Percentiles rank a stretch among this genome's conserved stretches.
Conservation (phyloP, 2,113 vertebrate genomes). For the Delphinapterus leucas region DNA sequence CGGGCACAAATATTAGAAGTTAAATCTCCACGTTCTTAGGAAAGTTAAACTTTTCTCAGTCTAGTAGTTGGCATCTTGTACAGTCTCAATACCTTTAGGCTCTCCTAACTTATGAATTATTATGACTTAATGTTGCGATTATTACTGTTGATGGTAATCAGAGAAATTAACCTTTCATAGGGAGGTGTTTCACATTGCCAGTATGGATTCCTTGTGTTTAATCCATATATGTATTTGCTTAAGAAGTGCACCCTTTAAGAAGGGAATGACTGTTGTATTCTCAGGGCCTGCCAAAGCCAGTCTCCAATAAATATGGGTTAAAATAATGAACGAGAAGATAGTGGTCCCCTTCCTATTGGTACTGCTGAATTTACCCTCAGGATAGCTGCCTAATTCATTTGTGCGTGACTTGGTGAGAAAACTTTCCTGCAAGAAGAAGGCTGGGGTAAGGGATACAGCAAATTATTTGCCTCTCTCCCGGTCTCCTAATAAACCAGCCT, state of each 20-base stretch:
- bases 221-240: neutral
- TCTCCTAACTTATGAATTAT: neutral
- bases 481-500: slow-evolving; percentile 25
- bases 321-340: neutral
- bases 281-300: neutral
- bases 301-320: neutral
- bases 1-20: neutral
- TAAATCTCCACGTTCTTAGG: neutral
- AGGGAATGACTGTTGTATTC: neutral
- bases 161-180: neutral
- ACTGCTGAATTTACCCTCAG: neutral
- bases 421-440: neutral
- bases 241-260: neutral
- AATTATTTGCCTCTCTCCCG: neutral
- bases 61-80: neutral
- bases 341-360: neutral
- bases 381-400: neutral
- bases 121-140: neutral
- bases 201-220: neutral
- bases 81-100: neutral
- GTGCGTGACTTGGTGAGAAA: neutral
- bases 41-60: neutral
- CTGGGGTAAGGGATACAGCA: neutral
- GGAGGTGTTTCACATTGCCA: neutral
- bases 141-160: neutral